These are phyloP conservation scores for Pectinophora gossypiella DNA, from an alignment of 1,140 invertebrate species.

Conservation along the genomic window DNA sequence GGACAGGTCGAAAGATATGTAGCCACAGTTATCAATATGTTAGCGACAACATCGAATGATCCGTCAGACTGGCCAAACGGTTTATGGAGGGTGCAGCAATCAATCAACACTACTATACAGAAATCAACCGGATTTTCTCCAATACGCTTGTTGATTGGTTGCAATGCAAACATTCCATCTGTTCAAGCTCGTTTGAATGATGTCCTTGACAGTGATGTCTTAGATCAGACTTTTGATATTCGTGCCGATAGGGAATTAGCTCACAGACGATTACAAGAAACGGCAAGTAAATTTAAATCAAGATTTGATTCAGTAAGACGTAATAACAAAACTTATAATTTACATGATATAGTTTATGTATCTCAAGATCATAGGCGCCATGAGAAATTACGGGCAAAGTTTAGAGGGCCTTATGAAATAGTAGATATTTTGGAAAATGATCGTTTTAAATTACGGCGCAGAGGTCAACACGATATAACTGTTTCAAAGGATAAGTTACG, in stretches of 20 bases:
- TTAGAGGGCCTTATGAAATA: constrained; percentile 39
- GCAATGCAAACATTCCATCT: constrained; percentile 24
- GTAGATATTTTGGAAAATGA: constrained; percentile 15
- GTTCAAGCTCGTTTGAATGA: constrained; percentile 23
- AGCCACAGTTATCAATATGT: constrained; percentile 34
- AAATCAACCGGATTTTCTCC: constrained; percentile 39
- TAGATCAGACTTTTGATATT: constrained; percentile 14
- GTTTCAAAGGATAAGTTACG: constrained; percentile 34
- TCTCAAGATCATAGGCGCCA: constrained; percentile 32
- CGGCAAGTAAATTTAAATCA: constrained; percentile 24
- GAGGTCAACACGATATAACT: constrained; percentile 18
- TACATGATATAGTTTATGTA: constrained; percentile 35
- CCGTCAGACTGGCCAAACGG: constrained; percentile 40
- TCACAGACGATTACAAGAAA: constrained; percentile 12
- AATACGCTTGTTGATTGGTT: constrained; percentile 25
- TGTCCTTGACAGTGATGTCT: constrained; percentile 3
- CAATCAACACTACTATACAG: constrained; percentile 39
- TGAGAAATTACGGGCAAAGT: constrained; percentile 29
- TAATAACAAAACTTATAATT: constrained; percentile 17
- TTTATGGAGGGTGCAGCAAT: constrained; percentile 42
- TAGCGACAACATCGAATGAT: constrained; percentile 23
- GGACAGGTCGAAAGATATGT: constrained; percentile 49
- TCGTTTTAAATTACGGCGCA: constrained; percentile 17
- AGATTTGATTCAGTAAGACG: constrained; percentile 25
- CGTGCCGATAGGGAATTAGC: constrained; percentile 16